Percentiles rank a stretch among this genome's conserved stretches.
Conservation (phyloP, 2,888 invertebrate species). For the Parnassius apollo region DNA sequence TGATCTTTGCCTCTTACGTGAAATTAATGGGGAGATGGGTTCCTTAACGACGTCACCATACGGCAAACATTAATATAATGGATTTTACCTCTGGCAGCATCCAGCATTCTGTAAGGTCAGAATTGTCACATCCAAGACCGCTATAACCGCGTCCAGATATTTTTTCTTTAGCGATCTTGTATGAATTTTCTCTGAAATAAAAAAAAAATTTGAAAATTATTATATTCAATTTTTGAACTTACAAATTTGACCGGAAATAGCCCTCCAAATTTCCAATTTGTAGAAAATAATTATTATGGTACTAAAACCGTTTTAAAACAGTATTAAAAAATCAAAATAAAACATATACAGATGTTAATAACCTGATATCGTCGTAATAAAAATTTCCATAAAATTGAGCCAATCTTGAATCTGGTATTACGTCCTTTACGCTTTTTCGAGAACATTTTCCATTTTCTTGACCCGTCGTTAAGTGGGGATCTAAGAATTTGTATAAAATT, state of each 20-base stretch:
- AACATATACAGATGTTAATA: slow-evolving; percentile 22
- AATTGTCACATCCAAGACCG: slow-evolving; percentile 65
- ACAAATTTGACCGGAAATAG: no score
- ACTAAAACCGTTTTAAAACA: no score
- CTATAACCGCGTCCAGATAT: slow-evolving; percentile 55
- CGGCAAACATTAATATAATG: background rate
- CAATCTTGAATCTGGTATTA: slow-evolving; percentile 84
- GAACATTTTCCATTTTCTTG: slow-evolving; percentile 63
- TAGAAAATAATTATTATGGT: no score
- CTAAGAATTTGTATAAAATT: slow-evolving; percentile 38
- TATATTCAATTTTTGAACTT: no score
- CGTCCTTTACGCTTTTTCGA: slow-evolving; percentile 80
- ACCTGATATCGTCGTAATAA: slow-evolving; percentile 77
- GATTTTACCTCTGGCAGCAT: slow-evolving; percentile 78
- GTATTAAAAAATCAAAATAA: background rate
- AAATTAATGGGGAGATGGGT: no score
- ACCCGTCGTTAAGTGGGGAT: slow-evolving; percentile 52
- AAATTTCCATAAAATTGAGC: slow-evolving; percentile 81
- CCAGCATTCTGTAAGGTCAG: slow-evolving; percentile 81
- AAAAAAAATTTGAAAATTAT: background rate
- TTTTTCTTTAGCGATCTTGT: slow-evolving; percentile 61
- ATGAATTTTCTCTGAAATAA: slow-evolving; percentile 67
- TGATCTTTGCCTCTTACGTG: no score
- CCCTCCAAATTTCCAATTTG: no score
- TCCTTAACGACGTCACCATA: no score